These are phyloP conservation scores for Sebastes minor DNA, from an alignment of 2,797 vertebrate species.

Conservation along the genomic window DNA sequence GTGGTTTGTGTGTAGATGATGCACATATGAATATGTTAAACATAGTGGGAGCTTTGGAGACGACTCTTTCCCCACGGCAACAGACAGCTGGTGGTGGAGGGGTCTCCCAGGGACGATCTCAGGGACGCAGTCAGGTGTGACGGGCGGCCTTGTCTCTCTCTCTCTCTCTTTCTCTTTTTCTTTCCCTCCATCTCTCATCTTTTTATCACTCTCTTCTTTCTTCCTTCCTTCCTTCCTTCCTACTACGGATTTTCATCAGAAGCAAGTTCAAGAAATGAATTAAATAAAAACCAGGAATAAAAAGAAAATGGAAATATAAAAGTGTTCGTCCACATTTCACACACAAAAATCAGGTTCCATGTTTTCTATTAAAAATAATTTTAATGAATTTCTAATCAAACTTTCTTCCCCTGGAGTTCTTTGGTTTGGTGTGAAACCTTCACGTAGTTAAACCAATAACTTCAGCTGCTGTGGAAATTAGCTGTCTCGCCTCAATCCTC, in stretches of 20 bases:
- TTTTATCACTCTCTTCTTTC: not conserved
- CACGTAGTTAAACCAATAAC: constrained; percentile 23
- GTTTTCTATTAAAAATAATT: constrained; percentile 31
- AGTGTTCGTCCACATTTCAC: not conserved
- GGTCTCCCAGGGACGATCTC: constrained; percentile 48
- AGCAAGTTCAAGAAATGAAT: not conserved
- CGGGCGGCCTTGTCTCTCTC: not conserved
- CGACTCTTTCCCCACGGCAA: constrained; percentile 2
- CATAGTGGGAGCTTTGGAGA: not conserved
- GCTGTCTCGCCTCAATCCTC: not conserved
- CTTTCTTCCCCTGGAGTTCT: constrained; percentile 20
- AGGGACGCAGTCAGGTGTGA: constrained; percentile 19
- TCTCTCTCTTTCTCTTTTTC: not conserved
- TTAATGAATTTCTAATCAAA: constrained; percentile 48
- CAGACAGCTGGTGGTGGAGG: constrained; percentile 73
- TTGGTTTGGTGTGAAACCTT: not conserved
- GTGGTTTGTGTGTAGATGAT: not conserved
- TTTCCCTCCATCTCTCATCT: not conserved
- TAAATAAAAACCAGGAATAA: not conserved
- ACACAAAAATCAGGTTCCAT: not conserved
- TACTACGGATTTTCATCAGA: not conserved
- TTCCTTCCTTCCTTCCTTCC: not conserved
- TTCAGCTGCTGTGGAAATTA: not conserved
- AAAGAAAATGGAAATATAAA: not conserved
- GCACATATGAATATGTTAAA: not conserved